Percentiles rank a stretch among this genome's conserved stretches.
These are phyloP conservation scores for Lasioglossum malachurum DNA, from an alignment of 2,888 invertebrate genomes.

Conservation along the genomic window DNA sequence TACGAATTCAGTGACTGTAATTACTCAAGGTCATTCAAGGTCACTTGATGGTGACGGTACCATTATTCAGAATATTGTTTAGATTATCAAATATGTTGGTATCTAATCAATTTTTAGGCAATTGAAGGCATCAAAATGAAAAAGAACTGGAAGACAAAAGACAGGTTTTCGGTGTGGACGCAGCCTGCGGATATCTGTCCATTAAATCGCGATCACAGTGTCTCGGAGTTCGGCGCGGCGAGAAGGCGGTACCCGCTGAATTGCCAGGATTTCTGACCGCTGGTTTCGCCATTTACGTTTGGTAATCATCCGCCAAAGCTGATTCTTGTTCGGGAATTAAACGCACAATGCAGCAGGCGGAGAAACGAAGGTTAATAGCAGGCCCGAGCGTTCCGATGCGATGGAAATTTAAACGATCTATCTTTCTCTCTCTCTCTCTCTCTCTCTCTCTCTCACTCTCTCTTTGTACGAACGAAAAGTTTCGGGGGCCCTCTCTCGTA, in stretches of 20 bases:
- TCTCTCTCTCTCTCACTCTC: not conserved
- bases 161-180: not conserved
- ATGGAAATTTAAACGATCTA: slow-evolving; percentile 8
- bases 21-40: no score
- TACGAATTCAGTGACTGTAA: no score
- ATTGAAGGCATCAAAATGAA: no score
- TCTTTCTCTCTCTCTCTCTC: not conserved
- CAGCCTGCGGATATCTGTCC: not conserved
- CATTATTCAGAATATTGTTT: no score
- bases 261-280: not conserved
- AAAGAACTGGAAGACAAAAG: not conserved
- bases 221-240: not conserved
- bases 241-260: not conserved
- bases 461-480: not conserved
- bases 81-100: no score
- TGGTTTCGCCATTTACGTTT: not conserved
- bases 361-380: not conserved
- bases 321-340: not conserved
- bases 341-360: not conserved
- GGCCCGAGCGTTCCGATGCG: not conserved
- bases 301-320: not conserved
- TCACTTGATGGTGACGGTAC: no score
- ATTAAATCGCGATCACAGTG: not conserved
- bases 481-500: not conserved
- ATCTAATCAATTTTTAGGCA: no score